Conservation (phyloP, 2,797 vertebrate species). For the Tangara arthus region DNA sequence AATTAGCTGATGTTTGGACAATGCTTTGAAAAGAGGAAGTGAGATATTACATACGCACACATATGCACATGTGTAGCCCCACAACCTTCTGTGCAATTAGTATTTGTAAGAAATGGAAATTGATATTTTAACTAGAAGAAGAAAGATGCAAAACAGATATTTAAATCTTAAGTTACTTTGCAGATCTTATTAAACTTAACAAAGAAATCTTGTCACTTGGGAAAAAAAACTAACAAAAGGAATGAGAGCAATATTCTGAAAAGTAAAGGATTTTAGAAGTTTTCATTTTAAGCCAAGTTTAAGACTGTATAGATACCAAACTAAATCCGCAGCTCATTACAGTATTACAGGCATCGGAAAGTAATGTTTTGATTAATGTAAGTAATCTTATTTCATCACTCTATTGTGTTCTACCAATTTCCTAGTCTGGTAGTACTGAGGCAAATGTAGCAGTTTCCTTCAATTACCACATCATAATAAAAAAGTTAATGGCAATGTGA, state of each 20-base stretch:
- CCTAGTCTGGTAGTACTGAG: background rate
- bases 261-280: background rate
- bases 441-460: background rate
- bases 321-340: background rate
- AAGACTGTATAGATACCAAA: background rate
- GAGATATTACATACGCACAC: slow-evolving; percentile 16
- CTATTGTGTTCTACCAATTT: background rate
- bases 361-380: background rate
- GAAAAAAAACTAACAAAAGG: rapidly evolving
- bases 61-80: background rate
- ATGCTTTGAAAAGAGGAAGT: slow-evolving; percentile 62
- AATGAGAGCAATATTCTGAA: background rate
- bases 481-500: background rate
- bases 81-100: slow-evolving; percentile 15
- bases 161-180: background rate
- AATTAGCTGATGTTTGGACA: slow-evolving; percentile 61
- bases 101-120: slow-evolving; percentile 23
- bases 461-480: background rate
- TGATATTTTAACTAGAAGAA: background rate
- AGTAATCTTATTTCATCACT: background rate
- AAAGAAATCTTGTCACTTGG: background rate
- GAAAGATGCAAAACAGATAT: background rate
- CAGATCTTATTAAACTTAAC: background rate
- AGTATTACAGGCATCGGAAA: background rate
- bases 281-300: background rate